A percentile compares a stretch with the other conserved stretches of the same genome.
These are phyloP conservation scores for Glomeris marginata DNA, from an alignment of 2,888 invertebrate species.

Conservation along the genomic window DNA sequence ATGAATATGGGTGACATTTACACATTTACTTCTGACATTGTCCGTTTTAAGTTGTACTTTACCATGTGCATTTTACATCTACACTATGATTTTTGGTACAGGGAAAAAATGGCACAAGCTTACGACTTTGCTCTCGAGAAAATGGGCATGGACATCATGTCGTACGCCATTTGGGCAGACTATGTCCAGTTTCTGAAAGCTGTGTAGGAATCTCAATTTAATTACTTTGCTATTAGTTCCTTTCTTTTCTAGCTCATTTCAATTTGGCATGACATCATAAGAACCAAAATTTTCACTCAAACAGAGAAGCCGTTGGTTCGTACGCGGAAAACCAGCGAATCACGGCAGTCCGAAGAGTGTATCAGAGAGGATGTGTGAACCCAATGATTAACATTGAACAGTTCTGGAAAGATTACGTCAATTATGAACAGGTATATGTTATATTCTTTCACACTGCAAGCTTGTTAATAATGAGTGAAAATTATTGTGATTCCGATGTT, in stretches of 20 bases:
- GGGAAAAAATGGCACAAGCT: conserved; percentile 98
- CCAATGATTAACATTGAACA: conserved; percentile 96
- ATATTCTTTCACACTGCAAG: background rate
- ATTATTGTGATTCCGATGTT: background rate
- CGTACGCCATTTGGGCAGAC: conserved; percentile 94
- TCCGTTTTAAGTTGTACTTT: background rate
- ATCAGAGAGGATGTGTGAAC: conserved; percentile 88
- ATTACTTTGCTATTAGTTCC: too few species aligned
- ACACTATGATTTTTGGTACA: conserved; percentile 31
- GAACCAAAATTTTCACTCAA: too few species aligned
- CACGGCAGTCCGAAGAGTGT: conserved; percentile 91
- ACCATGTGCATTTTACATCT: background rate
- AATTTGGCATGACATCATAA: too few species aligned
- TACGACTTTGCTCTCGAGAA: conserved; percentile 98
- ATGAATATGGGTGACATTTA: too few species aligned
- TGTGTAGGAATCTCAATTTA: conserved; percentile 42
- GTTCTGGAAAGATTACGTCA: conserved; percentile 86
- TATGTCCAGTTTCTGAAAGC: conserved; percentile 91
- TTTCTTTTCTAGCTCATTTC: too few species aligned
- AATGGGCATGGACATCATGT: conserved; percentile 96
- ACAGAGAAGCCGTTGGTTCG: conserved; percentile 81
- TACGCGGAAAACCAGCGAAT: conserved; percentile 99
- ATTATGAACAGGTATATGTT: conserved; percentile 53
- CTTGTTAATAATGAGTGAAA: background rate
- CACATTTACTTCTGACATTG: background rate